These are phyloP conservation scores for Decapterus maruadsi DNA, from an alignment of 2,797 vertebrate species.

Conservation along the genomic window DNA sequence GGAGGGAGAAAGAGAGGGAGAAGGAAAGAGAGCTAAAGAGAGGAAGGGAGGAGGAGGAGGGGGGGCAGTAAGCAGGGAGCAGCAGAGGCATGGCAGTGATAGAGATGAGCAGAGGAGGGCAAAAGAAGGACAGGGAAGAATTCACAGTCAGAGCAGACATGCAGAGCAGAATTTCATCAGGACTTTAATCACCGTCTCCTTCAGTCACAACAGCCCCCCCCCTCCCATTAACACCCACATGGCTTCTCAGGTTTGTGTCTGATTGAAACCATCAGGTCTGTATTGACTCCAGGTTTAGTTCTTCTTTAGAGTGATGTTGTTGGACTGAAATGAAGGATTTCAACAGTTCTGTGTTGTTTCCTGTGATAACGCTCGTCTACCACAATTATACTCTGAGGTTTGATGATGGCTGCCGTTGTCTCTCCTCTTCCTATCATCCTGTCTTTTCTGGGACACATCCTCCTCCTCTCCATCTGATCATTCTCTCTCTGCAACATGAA, in stretches of 20 bases:
- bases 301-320: too few species aligned
- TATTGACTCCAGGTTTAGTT: background rate
- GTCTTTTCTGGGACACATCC: slow-evolving; percentile 34
- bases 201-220: slow-evolving; percentile 45
- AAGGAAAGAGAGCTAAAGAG: slow-evolving; percentile 4
- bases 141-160: slow-evolving; percentile 44
- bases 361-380: slow-evolving; percentile 82
- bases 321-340: slow-evolving; percentile 5
- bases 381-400: slow-evolving; percentile 87
- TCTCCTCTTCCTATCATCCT: slow-evolving; percentile 14
- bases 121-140: slow-evolving; percentile 39
- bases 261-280: slow-evolving; percentile 4
- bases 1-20: slow-evolving; percentile 1
- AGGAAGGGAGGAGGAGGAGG: background rate
- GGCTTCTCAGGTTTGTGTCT: background rate
- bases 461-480: slow-evolving; percentile 26
- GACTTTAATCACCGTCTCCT: slow-evolving; percentile 62
- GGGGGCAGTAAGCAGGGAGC: slow-evolving; percentile 8
- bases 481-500: slow-evolving; percentile 2
- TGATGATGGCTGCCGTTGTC: slow-evolving; percentile 86
- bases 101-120: slow-evolving; percentile 52
- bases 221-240: slow-evolving; percentile 15
- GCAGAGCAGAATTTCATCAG: slow-evolving; percentile 53
- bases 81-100: slow-evolving; percentile 11
- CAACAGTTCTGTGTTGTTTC: slow-evolving; percentile 9